Conservation (phyloP, 2,797 vertebrate genomes). For the Esox masquinongy region DNA sequence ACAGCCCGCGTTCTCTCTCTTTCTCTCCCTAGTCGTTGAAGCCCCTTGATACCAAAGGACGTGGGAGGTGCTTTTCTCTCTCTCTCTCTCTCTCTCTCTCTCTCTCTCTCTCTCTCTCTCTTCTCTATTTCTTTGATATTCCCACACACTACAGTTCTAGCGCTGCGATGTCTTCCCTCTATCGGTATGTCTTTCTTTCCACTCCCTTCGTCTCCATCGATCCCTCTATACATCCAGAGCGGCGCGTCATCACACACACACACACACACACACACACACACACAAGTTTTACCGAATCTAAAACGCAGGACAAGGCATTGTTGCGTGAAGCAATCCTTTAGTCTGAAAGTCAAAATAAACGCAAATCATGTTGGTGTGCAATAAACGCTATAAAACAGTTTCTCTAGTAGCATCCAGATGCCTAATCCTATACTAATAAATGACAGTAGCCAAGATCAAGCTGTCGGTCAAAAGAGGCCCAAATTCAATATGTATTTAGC, state of each 20-base stretch:
- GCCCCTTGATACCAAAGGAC: neutral
- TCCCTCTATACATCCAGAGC: neutral
- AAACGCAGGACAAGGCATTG: neutral
- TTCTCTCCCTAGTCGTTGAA: neutral
- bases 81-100: neutral
- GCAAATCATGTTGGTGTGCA: neutral
- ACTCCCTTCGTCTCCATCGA: neutral
- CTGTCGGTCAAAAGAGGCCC: too few relatives aligned
- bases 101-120: neutral
- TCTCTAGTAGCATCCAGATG: neutral
- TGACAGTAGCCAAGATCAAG: too few relatives aligned
- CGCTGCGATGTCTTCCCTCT: neutral
- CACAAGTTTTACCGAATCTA: conserved; percentile 25
- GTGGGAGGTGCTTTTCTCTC: too few relatives aligned
- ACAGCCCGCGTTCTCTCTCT: neutral
- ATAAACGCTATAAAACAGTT: neutral
- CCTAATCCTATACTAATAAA: too few relatives aligned
- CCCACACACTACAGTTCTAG: neutral
- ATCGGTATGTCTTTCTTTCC: neutral
- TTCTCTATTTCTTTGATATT: neutral
- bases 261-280: conserved; percentile 30
- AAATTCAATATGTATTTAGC: neutral
- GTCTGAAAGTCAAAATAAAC: neutral
- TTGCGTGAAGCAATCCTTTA: neutral
- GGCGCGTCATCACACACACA: neutral